These are phyloP conservation scores for Rhinopithecus roxellana DNA, from an alignment of 2,113 vertebrate genomes.

Conservation along the genomic window DNA sequence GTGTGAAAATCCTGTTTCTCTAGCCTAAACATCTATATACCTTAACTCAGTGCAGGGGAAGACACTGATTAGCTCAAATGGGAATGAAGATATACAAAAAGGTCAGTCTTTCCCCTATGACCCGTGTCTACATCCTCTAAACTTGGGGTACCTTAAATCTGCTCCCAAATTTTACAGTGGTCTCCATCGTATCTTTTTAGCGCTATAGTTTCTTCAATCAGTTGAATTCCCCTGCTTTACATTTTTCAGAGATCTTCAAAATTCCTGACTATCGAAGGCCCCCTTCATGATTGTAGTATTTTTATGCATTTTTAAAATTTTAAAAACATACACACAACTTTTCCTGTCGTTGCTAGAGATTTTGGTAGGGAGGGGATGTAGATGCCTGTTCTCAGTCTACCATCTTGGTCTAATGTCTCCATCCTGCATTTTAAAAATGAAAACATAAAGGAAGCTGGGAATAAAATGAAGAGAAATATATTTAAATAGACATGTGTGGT, in stretches of 20 bases:
- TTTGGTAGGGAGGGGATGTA: not conserved
- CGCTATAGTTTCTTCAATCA: not conserved
- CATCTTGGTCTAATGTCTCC: not conserved
- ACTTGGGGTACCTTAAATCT: not conserved
- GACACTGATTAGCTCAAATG: not conserved
- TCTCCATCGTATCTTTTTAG: not conserved
- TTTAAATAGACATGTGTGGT: conserved; percentile 11
- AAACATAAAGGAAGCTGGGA: conserved; percentile 2
- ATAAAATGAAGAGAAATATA: not conserved
- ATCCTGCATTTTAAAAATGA: not conserved
- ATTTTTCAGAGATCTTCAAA: conserved; percentile 29
- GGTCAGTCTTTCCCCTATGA: not conserved
- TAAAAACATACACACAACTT: not conserved
- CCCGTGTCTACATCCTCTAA: not conserved
- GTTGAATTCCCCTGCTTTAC: not conserved
- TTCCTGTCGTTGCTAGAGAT: conserved; percentile 26
- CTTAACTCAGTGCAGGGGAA: not conserved
- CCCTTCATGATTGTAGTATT: not conserved
- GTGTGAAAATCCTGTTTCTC: not conserved
- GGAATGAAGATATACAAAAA: not conserved
- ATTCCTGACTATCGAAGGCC: not conserved
- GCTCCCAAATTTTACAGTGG: conserved; percentile 7
- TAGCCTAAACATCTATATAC: not conserved
- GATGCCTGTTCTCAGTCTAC: not conserved
- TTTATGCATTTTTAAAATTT: not conserved